Conservation (phyloP, 2,113 vertebrate species). For the Crotophaga sulcirostris region DNA sequence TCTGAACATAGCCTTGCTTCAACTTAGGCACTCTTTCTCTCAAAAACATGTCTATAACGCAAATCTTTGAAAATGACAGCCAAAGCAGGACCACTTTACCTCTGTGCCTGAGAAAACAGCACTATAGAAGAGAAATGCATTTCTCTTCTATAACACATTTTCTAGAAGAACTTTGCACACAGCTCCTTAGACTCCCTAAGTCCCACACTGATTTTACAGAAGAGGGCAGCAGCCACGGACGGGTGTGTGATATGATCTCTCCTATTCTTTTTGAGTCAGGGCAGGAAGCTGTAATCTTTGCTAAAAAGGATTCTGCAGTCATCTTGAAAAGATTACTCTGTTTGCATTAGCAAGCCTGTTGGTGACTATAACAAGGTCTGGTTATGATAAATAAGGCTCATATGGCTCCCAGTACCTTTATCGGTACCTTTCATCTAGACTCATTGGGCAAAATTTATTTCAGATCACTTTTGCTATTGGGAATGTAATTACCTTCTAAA, state of each 20-base stretch:
- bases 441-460: neutral
- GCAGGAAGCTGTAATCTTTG: neutral
- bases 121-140: neutral
- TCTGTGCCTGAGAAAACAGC: neutral
- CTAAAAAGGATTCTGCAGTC: neutral
- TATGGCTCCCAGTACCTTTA: neutral
- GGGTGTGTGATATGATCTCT: neutral
- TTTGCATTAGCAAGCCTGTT: neutral
- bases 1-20: neutral
- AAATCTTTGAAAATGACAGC: neutral
- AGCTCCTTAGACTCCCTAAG: neutral
- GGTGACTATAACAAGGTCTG: neutral
- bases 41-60: no score
- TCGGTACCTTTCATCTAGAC: neutral
- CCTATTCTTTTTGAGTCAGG: neutral
- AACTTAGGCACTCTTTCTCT: no score
- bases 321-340: neutral
- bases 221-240: neutral
- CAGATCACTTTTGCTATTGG: neutral
- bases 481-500: neutral
- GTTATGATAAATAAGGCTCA: neutral
- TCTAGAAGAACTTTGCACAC: neutral
- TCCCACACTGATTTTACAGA: neutral
- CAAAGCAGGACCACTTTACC: neutral
- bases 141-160: no score